phyloP scores from a whole-genome alignment of 1,140 invertebrate species.

The Ylistrum balloti region DNA sequence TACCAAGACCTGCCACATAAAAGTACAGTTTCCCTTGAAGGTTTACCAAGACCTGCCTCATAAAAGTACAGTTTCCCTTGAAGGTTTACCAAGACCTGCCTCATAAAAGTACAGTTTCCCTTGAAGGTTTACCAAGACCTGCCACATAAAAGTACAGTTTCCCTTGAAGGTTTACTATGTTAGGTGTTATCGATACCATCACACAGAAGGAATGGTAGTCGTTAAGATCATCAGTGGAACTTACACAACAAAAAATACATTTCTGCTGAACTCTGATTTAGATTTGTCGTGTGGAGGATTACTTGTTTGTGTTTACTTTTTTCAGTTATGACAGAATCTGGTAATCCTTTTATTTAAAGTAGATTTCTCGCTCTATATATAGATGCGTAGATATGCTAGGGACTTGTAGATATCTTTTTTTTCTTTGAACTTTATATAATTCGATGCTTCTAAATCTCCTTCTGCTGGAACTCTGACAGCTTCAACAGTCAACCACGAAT shows the following conservation, averaged over 20 bases:
- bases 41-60: too few species aligned
- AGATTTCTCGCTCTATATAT: constrained; percentile 8
- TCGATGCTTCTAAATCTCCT: background rate
- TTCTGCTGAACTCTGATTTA: background rate
- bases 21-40: too few species aligned
- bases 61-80: too few species aligned
- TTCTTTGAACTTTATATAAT: constrained; percentile 26
- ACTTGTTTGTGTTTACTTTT: background rate
- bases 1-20: too few species aligned
- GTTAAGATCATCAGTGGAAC: background rate
- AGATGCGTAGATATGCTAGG: constrained; percentile 37
- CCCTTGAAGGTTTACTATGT: background rate
- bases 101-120: too few species aligned
- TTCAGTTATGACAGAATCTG: constrained; percentile 27
- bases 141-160: too few species aligned
- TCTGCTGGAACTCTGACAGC: background rate
- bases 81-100: too few species aligned
- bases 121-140: too few species aligned
- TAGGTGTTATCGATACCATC: background rate
- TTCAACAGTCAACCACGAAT: background rate
- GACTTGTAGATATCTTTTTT: constrained; percentile 4
- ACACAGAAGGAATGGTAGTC: background rate
- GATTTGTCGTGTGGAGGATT: background rate
- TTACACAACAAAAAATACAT: background rate
- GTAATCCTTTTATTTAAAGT: constrained; percentile 7